phyloP scores from a whole-genome alignment of 2,888 invertebrate genomes.

The Pammene fasciana region DNA sequence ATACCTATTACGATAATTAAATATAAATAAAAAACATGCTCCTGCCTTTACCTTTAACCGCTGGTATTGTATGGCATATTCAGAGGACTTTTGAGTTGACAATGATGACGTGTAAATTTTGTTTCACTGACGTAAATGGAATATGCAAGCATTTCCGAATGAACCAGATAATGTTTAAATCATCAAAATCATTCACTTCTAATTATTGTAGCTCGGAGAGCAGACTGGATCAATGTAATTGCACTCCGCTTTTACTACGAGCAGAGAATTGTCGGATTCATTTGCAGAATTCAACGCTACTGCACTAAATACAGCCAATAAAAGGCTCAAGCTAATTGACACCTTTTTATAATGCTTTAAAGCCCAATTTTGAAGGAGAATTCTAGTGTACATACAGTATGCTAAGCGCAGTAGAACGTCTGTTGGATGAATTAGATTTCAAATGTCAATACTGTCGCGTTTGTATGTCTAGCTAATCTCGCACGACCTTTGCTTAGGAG shows the following conservation, averaged over 20 bases:
- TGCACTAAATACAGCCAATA: neutral
- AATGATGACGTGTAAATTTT: too few relatives aligned
- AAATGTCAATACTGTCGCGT: conserved; percentile 26
- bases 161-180: neutral
- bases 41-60: too few relatives aligned
- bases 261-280: conserved; percentile 6
- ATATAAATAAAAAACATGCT: too few relatives aligned
- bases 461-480: conserved; percentile 19
- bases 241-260: neutral
- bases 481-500: conserved; percentile 8
- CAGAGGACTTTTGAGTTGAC: too few relatives aligned
- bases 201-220: neutral
- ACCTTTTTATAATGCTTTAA: neutral
- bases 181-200: neutral
- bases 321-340: neutral
- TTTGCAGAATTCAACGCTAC: conserved; percentile 11
- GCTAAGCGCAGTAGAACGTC: conserved; percentile 8
- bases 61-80: too few relatives aligned
- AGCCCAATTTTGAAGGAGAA: neutral
- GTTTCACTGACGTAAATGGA: too few relatives aligned
- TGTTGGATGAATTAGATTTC: conserved; percentile 25
- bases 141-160: too few relatives aligned
- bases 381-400: neutral
- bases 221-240: conserved; percentile 3
- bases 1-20: too few relatives aligned